phyloP scores from a whole-genome alignment of 2,113 vertebrate genomes.

The human (Homo sapiens) region GRCh38 chr1:182156501-182157000 shows the following conservation, averaged over 20 bases:
- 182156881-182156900: constrained; percentile 34
- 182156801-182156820: constrained; percentile 57
- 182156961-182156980: neutral
- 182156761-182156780: constrained; percentile 70
- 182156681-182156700: constrained; percentile 69
- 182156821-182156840: constrained; percentile 55
- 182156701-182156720: constrained; percentile 67
- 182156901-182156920: neutral
- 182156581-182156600: neutral
- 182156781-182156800: neutral
- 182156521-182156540: neutral
- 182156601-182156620: constrained; percentile 43
- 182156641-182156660: constrained; percentile 66
- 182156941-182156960: neutral
- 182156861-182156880: constrained; percentile 45
- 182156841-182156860: constrained; percentile 46
- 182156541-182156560: neutral
- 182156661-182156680: constrained; percentile 57
- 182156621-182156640: constrained; percentile 49
- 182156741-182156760: constrained; percentile 73
- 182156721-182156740: constrained; percentile 77
- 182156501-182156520: neutral
- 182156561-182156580: neutral
- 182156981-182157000: neutral
- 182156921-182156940: constrained; percentile 23